Base-by-base conservation (phyloP, 2,113 vertebrate genomes). In the Corythoichthys intestinalis region DNA sequence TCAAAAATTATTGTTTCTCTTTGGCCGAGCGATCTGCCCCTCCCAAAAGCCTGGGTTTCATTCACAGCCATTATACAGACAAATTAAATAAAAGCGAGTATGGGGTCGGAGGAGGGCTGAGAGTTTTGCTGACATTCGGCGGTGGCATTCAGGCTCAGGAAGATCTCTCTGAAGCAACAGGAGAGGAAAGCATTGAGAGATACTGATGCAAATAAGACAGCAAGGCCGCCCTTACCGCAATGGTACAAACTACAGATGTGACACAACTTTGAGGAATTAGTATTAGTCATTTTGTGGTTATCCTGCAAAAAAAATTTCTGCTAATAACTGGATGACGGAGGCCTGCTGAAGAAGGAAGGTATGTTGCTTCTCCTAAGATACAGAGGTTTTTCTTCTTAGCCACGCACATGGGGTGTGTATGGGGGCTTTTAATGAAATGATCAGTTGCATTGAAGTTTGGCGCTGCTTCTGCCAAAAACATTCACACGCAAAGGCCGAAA, bases 41-140 rank as follows among this genome's bases (percentile, higher is more conserved):
- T 93, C 91, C 94, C 56, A 34, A 58, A 58, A 58, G 56, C 56
- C 93, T 93, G 3, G 34, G 49, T 50, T 53, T 39, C 94, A 94
- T 94, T 96, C 95, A 93, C 90, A 92, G 92, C 95, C 88, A 96
- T 97, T 96, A 95, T 96, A 91, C 91, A 91, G 93, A 92, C 94
- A 96, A 98, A 98, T 98, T 96, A 98, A 98, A 98, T 98, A 96
- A 98, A 96, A 93, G 94, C 91, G 93, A 90, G 93, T 90, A 93
- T 91, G 87, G 61, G 94, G 92, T 93, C 88, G 88, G 87, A 94
- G 90, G 79, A 73, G 73, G 76, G 85, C 59, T 0, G 75, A 85
- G 81, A 84, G 78, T 67, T 69, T 34, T 57, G 7, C 66, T 15
- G 74, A 64, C 72, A 68, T 3, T 17, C 14, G 10, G 50, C 63